Evolutionary conservation across 2,797 vertebrate species (phyloP), one percentile per base, ranked within the genome.

Genomic region (Siniperca obscura): DNA sequence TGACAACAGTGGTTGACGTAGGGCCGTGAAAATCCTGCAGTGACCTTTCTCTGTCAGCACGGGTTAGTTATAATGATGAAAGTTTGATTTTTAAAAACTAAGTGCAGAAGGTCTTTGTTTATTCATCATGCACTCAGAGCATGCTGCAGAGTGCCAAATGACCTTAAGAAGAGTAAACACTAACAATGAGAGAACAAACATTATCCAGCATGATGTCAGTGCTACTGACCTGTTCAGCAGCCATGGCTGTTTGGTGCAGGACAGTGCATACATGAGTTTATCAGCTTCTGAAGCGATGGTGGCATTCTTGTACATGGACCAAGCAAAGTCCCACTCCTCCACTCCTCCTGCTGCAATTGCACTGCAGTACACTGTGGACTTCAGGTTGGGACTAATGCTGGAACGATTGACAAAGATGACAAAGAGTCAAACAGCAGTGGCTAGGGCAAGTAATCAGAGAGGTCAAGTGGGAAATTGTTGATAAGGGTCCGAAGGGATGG

Each of bases 341-440:
- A 79, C 87, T 0, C 95, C 95, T 0, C 97, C 98, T 0, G 84
- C 89, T 40, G 95, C 91, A 0, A 98, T 95, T 0, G 96, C 96
- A 3, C 87, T 96, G 93, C 98, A 98, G 95, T 99, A 99, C 80
- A 98, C 91, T 0, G 93, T 76, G 1, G 89, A 87, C 85, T 93
- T 97, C 92, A 98, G 86, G 87, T 97, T 97, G 44, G 96, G 77
- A 30, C 89, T 80, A 67, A 99, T 97, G 10, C 97, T 99, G 91
- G 11, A 76, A 46, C 2, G 6, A 70, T 68, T 38, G 9, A 48
- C 21, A 12, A 77, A 55, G 38, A 73, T 7, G 21, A 64, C 27
- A 14, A 21, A 44, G 16, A 66, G 68, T 80, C 27, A 52, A 40
- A 82, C 42, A 52, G n/a, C 38, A 42, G 62, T 52, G 48, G 36